Evolutionary conservation across 2,888 invertebrate species (phyloP).

Genomic region (Calameuta filiformis): DNA sequence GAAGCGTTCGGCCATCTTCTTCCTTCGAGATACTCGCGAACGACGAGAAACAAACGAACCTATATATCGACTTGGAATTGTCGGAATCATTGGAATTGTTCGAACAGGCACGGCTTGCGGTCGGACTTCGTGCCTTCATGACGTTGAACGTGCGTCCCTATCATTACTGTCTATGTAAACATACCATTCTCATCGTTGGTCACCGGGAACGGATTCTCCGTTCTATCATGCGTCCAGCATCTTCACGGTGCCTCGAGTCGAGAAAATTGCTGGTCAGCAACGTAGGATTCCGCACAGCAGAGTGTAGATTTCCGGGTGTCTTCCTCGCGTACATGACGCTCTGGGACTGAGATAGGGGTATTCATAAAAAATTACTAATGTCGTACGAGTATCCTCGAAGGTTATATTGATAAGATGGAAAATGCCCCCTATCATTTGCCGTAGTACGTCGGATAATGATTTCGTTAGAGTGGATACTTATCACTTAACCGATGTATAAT

Average conservation of each 20-base stretch:
- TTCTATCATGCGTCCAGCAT: neutral
- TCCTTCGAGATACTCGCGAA: neutral
- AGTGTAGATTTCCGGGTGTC: neutral
- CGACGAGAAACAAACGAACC: neutral
- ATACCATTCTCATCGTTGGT: slow-evolving; percentile 25
- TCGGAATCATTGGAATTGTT: slow-evolving; percentile 25
- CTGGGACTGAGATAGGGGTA: neutral
- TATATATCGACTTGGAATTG: neutral
- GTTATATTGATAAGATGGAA: neutral
- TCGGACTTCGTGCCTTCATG: slow-evolving; percentile 30
- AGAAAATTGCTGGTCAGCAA: neutral
- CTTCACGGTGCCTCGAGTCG: neutral
- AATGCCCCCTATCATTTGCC: neutral
- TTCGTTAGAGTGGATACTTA: neutral
- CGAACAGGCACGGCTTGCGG: slow-evolving; percentile 28
- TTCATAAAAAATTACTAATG: neutral
- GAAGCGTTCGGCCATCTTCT: neutral
- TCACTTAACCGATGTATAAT: neutral
- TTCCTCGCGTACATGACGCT: neutral
- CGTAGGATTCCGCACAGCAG: neutral
- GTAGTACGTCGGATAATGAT: neutral
- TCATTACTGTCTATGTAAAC: slow-evolving; percentile 40
- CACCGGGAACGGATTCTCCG: neutral
- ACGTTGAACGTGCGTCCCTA: slow-evolving; percentile 26
- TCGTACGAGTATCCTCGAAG: neutral